phyloP scores from a whole-genome alignment of 2,888 invertebrate species.

The Antheraea yamamai region DNA sequence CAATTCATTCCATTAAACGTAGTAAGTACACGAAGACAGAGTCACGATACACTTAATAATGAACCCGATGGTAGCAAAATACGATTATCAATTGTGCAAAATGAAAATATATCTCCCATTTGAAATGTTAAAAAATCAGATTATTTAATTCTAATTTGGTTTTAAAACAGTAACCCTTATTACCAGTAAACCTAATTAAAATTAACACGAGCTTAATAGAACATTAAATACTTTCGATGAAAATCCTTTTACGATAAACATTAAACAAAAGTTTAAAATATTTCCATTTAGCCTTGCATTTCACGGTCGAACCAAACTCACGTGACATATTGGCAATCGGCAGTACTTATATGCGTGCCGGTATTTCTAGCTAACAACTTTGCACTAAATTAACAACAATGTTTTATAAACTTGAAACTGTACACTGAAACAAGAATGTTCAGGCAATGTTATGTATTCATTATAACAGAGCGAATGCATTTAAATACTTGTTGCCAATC shows the following conservation, averaged over 20 bases:
- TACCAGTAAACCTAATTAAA: neutral
- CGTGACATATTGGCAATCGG: slow-evolving; percentile 36
- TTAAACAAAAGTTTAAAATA: slow-evolving; percentile 16
- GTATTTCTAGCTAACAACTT: slow-evolving; percentile 30
- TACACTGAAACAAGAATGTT: slow-evolving; percentile 1
- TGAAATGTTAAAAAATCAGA: no score
- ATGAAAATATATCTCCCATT: no score
- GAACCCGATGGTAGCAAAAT: no score
- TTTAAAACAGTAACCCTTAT: neutral
- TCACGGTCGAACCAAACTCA: slow-evolving; percentile 27
- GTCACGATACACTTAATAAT: no score
- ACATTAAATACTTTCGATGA: neutral
- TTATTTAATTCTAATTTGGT: no score
- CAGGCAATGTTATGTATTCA: neutral
- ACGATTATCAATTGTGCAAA: no score
- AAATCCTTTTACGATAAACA: neutral
- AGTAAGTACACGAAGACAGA: no score
- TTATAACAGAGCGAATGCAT: neutral
- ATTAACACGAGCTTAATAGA: neutral
- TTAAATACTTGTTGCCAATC: slow-evolving; percentile 8
- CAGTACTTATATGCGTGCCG: slow-evolving; percentile 25
- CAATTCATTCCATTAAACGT: no score
- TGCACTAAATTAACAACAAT: slow-evolving; percentile 18
- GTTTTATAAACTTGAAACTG: slow-evolving; percentile 15
- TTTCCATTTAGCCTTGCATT: slow-evolving; percentile 33